Percentiles rank a stretch among this genome's conserved stretches.
Evolutionary conservation across 1,140 invertebrate species (phyloP).

Genomic region (Eufriesea mexicana): DNA sequence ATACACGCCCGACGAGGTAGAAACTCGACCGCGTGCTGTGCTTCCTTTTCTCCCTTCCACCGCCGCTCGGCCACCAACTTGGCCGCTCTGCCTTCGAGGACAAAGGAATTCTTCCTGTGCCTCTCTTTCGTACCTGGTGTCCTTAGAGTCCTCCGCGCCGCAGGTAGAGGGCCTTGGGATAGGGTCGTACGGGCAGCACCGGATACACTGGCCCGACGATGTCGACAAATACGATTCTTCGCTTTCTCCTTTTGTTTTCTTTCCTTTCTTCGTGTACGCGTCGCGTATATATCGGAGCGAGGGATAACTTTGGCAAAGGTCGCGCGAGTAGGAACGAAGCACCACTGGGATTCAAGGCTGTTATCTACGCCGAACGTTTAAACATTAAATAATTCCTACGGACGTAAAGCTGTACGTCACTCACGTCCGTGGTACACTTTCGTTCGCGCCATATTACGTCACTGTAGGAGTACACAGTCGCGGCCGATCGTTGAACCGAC

Average conservation of each 20-base stretch:
- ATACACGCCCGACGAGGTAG: conserved; percentile 43
- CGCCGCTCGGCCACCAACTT: conserved; percentile 15
- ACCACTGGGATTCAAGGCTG: conserved; percentile 14
- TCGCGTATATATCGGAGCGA: background rate
- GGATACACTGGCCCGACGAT: background rate
- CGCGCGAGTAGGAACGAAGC: conserved; percentile 1
- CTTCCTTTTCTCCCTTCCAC: conserved; percentile 26
- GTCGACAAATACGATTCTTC: conserved; percentile 9
- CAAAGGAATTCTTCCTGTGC: conserved; percentile 77
- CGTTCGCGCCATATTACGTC: conserved; percentile 44
- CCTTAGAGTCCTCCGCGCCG: conserved; percentile 17
- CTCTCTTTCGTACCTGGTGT: conserved; percentile 47
- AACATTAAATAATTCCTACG: conserved; percentile 6
- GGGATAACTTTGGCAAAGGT: background rate
- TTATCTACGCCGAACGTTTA: conserved; percentile 4
- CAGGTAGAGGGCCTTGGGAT: conserved; percentile 24
- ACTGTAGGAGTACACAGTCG: background rate
- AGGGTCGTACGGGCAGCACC: conserved; percentile 5
- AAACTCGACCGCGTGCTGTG: conserved; percentile 65
- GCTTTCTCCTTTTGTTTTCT: background rate
- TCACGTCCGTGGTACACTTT: conserved; percentile 4
- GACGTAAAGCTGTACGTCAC: conserved; percentile 12
- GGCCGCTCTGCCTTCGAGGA: conserved; percentile 60
- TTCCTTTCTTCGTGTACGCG: no score
- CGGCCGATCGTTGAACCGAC: conserved; percentile 45